Conservation (phyloP, 1,140 invertebrate species). For the Papilio glaucus region DNA sequence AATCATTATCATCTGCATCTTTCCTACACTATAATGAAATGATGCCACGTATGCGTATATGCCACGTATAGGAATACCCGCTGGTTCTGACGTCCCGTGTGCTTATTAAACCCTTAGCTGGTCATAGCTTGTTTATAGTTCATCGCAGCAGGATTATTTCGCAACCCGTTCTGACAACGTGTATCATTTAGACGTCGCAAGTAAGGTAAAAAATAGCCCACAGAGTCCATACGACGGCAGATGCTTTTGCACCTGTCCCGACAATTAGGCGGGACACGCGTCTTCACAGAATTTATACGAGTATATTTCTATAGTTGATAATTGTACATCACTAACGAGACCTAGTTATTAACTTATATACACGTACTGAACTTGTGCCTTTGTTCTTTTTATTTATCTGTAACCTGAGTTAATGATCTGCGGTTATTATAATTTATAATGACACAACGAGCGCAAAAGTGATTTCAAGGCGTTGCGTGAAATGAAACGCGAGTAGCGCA, state of each 20-base stretch:
- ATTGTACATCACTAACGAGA: conserved; percentile 19
- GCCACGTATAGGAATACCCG: conserved; percentile 4
- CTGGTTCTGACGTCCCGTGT: conserved; percentile 1
- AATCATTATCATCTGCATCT: conserved; percentile 18
- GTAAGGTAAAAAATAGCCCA: conserved; percentile 65
- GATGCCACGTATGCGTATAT: too few species aligned
- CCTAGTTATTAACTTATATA: background rate
- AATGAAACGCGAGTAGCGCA: conserved; percentile 48
- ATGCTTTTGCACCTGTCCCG: conserved; percentile 74
- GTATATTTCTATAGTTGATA: conserved; percentile 36
- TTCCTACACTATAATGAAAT: conserved; percentile 18
- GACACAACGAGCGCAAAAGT: conserved; percentile 28
- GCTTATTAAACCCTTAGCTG: background rate
- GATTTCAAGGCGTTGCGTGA: conserved; percentile 43
- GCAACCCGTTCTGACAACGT: conserved; percentile 43
- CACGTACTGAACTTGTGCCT: background rate
- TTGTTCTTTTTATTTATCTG: conserved; percentile 13
- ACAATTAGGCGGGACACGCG: conserved; percentile 74
- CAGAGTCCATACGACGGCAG: conserved; percentile 67
- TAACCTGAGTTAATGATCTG: conserved; percentile 1
- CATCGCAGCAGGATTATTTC: conserved; percentile 28
- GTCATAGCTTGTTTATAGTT: conserved; percentile 55
- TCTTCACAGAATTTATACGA: conserved; percentile 50
- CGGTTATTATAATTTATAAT: conserved; percentile 13
- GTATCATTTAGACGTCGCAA: conserved; percentile 40